phyloP scores from a whole-genome alignment of 2,113 vertebrate genomes.

The Lophotis ruficrista region DNA sequence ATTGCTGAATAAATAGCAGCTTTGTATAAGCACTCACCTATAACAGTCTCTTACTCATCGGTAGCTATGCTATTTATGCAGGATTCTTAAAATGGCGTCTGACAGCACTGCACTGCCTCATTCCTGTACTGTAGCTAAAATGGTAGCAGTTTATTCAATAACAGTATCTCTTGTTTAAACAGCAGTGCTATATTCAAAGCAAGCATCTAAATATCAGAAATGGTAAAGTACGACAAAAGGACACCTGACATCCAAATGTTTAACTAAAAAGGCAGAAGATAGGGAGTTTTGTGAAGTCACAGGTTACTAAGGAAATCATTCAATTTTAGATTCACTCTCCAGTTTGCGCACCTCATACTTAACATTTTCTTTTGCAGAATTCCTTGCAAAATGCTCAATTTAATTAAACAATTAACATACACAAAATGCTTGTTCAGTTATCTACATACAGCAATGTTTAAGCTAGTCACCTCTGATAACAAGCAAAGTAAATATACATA shows the following conservation, averaged over 20 bases:
- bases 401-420: conserved; percentile 3
- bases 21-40: conserved; percentile 85
- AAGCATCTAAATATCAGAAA: conserved; percentile 73
- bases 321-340: conserved; percentile 57
- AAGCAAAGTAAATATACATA: not conserved
- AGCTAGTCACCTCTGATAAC: not conserved
- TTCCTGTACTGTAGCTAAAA: conserved; percentile 83
- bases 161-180: conserved; percentile 69
- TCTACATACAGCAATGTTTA: not conserved
- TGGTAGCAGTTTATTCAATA: conserved; percentile 84
- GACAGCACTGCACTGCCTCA: conserved; percentile 81
- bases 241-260: conserved; percentile 70
- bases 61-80: conserved; percentile 87
- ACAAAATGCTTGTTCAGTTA: not conserved
- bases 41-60: conserved; percentile 84
- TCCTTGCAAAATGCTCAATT: conserved; percentile 6
- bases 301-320: conserved; percentile 77
- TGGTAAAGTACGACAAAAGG: conserved; percentile 69
- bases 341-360: conserved; percentile 5
- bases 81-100: conserved; percentile 88
- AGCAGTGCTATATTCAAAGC: conserved; percentile 65
- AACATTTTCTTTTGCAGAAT: conserved; percentile 4
- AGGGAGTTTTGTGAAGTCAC: conserved; percentile 75
- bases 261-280: conserved; percentile 63
- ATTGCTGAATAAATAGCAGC: conserved; percentile 76